These are phyloP conservation scores for Florisuga fusca DNA, from an alignment of 2,797 vertebrate genomes.

Conservation along the genomic window DNA sequence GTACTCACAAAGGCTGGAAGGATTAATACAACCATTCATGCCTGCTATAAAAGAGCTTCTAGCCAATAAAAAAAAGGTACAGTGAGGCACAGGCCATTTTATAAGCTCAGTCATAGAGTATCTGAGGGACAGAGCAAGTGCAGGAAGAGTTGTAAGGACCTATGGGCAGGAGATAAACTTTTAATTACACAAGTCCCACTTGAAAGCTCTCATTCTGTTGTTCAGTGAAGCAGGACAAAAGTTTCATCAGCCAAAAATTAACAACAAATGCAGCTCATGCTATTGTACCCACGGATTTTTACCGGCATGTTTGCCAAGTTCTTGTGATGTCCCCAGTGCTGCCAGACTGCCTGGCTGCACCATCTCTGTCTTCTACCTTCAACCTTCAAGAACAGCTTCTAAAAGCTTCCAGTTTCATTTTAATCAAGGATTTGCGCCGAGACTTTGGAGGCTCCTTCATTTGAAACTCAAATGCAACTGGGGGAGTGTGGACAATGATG, in stretches of 20 bases:
- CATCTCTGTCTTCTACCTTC: not conserved
- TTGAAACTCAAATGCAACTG: not conserved
- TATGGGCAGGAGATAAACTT: not conserved
- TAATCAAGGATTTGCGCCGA: not conserved
- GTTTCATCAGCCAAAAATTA: not conserved
- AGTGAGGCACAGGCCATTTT: not conserved
- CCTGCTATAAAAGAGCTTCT: not conserved
- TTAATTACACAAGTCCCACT: not conserved
- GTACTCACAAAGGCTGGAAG: not conserved
- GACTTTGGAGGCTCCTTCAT: not conserved
- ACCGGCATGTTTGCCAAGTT: not conserved
- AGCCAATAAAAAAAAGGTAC: not conserved
- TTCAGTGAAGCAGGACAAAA: not conserved
- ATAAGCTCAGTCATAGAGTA: not conserved
- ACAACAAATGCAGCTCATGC: not conserved
- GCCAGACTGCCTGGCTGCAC: not conserved
- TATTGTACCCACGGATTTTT: not conserved
- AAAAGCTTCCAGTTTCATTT: not conserved
- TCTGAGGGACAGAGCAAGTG: not conserved
- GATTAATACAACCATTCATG: not conserved
- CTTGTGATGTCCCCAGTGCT: not conserved
- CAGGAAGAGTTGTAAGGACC: not conserved
- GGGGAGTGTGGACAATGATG: not conserved
- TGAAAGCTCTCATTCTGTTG: not conserved
- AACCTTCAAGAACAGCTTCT: not conserved